These are phyloP conservation scores for Nettapus auritus DNA, from an alignment of 2,113 vertebrate genomes.

Conservation along the genomic window DNA sequence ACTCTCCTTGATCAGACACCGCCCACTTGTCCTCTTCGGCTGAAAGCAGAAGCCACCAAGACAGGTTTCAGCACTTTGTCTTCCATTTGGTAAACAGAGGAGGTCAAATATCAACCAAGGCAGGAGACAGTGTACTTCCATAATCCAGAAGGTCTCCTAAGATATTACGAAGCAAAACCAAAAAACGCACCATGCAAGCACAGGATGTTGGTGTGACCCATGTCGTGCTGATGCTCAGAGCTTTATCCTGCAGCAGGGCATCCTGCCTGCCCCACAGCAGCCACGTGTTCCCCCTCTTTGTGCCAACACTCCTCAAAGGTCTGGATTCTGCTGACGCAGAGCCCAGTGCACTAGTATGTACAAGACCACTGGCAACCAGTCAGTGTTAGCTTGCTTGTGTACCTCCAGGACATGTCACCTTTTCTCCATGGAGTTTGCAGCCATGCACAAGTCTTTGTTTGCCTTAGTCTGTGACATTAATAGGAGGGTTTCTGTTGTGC, in stretches of 20 bases:
- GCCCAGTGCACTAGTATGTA: accelerated
- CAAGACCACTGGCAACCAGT: neutral
- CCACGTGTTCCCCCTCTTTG: accelerated
- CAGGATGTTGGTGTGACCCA: neutral
- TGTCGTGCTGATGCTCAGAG: accelerated
- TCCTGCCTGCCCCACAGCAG: no score
- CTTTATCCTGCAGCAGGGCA: neutral
- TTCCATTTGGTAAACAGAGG: neutral
- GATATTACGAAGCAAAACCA: neutral
- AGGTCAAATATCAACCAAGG: neutral
- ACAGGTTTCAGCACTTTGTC: neutral
- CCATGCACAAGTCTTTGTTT: accelerated
- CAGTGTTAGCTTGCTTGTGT: neutral
- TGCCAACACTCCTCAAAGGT: neutral
- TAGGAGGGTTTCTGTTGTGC: neutral
- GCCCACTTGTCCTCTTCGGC: neutral
- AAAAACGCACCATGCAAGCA: neutral
- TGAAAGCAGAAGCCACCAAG: neutral
- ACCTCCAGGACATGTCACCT: neutral
- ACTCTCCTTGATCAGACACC: neutral
- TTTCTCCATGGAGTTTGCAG: neutral
- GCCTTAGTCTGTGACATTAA: neutral
- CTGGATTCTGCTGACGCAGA: neutral
- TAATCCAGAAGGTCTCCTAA: neutral
- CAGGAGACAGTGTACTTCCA: neutral